phyloP scores from a whole-genome alignment of 2,797 vertebrate genomes.

The Sebastes iracundus region DNA sequence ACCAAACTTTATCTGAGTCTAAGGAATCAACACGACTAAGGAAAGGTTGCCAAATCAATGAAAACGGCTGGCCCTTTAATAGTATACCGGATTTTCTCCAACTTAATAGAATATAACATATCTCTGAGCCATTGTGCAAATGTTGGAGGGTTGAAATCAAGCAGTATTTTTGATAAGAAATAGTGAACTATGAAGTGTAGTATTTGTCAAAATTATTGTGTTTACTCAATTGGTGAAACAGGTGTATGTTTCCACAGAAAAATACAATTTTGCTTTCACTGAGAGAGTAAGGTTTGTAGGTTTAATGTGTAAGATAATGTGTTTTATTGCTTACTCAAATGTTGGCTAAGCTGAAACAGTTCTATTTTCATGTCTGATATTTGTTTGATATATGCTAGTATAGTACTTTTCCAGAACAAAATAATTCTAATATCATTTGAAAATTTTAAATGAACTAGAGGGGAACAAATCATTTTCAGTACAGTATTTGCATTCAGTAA shows the following conservation, averaged over 20 bases:
- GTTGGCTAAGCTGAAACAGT: neutral
- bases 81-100: too few relatives aligned
- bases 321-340: neutral
- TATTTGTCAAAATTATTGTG: neutral
- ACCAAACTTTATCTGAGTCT: too few relatives aligned
- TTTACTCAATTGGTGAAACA: neutral
- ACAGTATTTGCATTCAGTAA: neutral
- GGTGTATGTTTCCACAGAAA: neutral
- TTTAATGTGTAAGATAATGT: neutral
- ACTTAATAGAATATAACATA: too few relatives aligned
- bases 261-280: neutral
- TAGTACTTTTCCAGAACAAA: neutral
- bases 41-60: too few relatives aligned
- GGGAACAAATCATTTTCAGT: neutral
- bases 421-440: neutral
- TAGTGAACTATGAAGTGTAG: neutral
- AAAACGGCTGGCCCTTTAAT: too few relatives aligned
- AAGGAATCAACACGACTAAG: too few relatives aligned
- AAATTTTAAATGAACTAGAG: neutral
- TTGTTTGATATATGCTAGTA: neutral
- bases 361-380: neutral
- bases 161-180: neutral
- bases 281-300: neutral
- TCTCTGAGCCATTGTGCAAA: too few relatives aligned
- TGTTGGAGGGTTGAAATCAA: too few relatives aligned